Conservation (phyloP, 2,113 vertebrate species). For the Pandion haliaetus region DNA sequence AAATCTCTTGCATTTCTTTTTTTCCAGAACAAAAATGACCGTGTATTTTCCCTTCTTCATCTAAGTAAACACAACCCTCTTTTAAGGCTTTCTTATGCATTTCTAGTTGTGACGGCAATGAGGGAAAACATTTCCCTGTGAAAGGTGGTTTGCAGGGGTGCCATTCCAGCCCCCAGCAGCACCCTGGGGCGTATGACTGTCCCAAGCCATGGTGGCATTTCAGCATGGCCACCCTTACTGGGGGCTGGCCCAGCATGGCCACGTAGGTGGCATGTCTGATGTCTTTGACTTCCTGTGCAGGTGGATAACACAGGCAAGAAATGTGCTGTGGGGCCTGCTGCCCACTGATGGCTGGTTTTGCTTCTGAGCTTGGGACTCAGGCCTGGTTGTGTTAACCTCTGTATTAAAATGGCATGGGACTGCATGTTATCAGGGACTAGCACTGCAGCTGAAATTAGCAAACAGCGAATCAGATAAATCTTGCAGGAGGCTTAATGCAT, state of each 20-base stretch:
- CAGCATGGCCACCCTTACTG: not conserved
- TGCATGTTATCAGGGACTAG: not conserved
- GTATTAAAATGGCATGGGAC: not conserved
- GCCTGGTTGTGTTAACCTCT: not conserved
- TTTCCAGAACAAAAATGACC: not conserved
- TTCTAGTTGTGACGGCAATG: not conserved
- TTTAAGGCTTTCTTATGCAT: not conserved
- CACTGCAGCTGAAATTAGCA: not conserved
- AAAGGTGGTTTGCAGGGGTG: not conserved
- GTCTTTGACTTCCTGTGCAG: not conserved
- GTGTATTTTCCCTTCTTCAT: not conserved
- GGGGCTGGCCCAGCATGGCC: not conserved
- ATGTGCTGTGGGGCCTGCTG: not conserved
- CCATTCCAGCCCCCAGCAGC: not conserved
- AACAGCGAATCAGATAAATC: not conserved
- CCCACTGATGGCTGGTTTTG: not conserved
- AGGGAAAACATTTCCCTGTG: not conserved
- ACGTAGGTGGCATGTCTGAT: rapidly evolving
- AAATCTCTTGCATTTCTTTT: not conserved
- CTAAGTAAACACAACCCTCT: not conserved
- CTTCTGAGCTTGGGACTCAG: not conserved
- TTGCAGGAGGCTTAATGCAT: not conserved
- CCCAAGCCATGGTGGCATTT: not conserved
- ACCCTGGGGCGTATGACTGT: not conserved
- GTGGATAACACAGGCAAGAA: not conserved